Evolutionary conservation across 2,888 invertebrate genomes (phyloP).

Genomic region (Acleris cristana): DNA sequence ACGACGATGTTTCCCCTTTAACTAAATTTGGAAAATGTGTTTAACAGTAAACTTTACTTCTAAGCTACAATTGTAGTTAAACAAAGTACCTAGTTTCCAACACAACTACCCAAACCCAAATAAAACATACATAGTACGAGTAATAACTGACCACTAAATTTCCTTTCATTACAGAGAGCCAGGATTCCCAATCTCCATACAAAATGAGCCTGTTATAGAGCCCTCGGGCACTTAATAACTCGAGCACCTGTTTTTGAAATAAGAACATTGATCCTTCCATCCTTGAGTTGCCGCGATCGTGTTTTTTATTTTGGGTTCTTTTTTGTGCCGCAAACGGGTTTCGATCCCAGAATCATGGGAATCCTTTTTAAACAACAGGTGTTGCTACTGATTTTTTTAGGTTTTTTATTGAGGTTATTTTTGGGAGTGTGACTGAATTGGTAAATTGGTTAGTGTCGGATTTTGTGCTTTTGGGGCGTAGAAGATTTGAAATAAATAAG

Average conservation of each 20-base stretch:
- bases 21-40: too few relatives aligned
- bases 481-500: constrained; percentile 26
- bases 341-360: constrained; percentile 61
- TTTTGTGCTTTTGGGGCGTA: constrained; percentile 47
- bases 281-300: constrained; percentile 52
- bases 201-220: too few relatives aligned
- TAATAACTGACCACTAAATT: constrained; percentile 18
- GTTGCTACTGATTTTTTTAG: constrained; percentile 59
- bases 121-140: too few relatives aligned
- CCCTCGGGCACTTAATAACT: constrained; percentile 8
- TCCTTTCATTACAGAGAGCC: not conserved
- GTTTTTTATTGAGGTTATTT: constrained; percentile 30
- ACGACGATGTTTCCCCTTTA: too few relatives aligned
- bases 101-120: not conserved
- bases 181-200: too few relatives aligned
- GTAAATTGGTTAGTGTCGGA: constrained; percentile 51
- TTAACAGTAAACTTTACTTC: too few relatives aligned
- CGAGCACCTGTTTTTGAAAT: constrained; percentile 46
- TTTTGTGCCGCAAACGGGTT: constrained; percentile 68
- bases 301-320: constrained; percentile 53
- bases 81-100: not conserved
- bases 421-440: constrained; percentile 38
- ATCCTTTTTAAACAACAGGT: constrained; percentile 70
- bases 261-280: constrained; percentile 61
- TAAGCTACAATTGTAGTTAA: too few relatives aligned